A percentile compares a stretch with the other conserved stretches of the same genome.
phyloP scores from a whole-genome alignment of 2,888 invertebrate genomes.

The Pheosia gnoma region DNA sequence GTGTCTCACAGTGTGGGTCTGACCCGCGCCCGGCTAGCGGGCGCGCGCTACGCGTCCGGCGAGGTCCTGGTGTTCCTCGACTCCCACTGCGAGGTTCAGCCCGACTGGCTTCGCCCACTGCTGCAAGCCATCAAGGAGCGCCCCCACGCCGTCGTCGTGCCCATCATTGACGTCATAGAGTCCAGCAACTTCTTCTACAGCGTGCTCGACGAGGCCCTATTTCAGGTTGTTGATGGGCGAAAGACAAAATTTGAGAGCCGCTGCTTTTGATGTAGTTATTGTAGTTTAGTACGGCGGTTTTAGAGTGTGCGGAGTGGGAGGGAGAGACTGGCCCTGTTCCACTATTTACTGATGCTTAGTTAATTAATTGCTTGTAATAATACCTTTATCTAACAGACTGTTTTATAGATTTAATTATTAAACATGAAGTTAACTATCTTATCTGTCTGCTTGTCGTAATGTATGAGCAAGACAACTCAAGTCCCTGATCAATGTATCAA shows the following conservation, averaged over 20 bases:
- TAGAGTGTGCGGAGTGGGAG: neutral
- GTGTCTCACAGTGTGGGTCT: conserved; percentile 42
- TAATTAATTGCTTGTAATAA: no score
- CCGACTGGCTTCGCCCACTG: conserved; percentile 94
- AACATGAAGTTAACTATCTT: no score
- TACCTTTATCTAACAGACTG: no score
- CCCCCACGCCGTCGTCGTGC: conserved; percentile 92
- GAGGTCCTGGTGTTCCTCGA: conserved; percentile 94
- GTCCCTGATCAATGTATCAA: no score
- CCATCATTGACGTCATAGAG: conserved; percentile 97
- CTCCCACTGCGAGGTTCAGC: conserved; percentile 94
- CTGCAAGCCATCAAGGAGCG: conserved; percentile 89
- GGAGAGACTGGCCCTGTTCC: neutral
- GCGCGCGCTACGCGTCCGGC: conserved; percentile 92
- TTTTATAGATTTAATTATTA: no score
- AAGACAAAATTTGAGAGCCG: neutral
- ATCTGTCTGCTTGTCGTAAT: no score
- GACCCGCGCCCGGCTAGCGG: conserved; percentile 93
- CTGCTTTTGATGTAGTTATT: conserved; percentile 18
- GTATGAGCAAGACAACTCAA: no score
- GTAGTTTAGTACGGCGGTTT: conserved; percentile 15
- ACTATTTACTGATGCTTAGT: no score
- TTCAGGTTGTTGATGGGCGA: conserved; percentile 62
- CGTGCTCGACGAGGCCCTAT: conserved; percentile 78
- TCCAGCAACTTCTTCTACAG: conserved; percentile 90